Conservation (phyloP, 2,797 vertebrate genomes). For the Enteromius argenteus region DNA sequence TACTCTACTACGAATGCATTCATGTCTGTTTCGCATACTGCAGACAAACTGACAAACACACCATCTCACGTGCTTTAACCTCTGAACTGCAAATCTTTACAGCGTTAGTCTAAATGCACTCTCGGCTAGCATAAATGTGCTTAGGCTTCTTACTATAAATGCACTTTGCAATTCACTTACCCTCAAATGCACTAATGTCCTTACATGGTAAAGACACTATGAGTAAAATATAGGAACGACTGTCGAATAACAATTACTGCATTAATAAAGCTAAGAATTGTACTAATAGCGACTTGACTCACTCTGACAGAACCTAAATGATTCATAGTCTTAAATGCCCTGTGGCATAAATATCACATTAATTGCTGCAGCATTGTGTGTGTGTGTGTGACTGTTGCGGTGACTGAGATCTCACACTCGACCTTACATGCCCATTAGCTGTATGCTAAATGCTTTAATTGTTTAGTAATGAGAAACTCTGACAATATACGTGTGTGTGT, state of each 20-base stretch:
- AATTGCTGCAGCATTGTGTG: constrained; percentile 39
- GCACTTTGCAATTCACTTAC: constrained; percentile 6
- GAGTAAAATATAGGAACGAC: constrained; percentile 30
- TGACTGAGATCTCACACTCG: constrained; percentile 34
- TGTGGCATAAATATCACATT: constrained; percentile 43
- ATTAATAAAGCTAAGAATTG: constrained; percentile 23
- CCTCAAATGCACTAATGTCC: background rate
- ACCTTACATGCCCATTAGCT: constrained; percentile 54
- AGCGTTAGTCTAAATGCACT: constrained; percentile 17
- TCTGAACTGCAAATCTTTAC: background rate
- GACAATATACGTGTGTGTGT: constrained; percentile 22
- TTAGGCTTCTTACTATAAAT: constrained; percentile 15
- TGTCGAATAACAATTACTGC: constrained; percentile 30
- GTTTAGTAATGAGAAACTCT: constrained; percentile 54
- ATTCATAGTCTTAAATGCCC: constrained; percentile 42
- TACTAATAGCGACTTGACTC: constrained; percentile 26
- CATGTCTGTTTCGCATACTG: background rate
- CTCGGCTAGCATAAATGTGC: background rate
- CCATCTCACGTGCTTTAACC: background rate
- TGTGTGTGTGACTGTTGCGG: constrained; percentile 13
- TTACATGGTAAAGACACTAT: background rate
- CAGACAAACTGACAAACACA: constrained; percentile 10
- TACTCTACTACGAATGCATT: background rate
- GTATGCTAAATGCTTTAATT: constrained; percentile 54
- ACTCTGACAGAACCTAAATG: constrained; percentile 23